Evolutionary conservation across 2,113 vertebrate species (phyloP).

Genomic region (Menidia beryllina): DNA sequence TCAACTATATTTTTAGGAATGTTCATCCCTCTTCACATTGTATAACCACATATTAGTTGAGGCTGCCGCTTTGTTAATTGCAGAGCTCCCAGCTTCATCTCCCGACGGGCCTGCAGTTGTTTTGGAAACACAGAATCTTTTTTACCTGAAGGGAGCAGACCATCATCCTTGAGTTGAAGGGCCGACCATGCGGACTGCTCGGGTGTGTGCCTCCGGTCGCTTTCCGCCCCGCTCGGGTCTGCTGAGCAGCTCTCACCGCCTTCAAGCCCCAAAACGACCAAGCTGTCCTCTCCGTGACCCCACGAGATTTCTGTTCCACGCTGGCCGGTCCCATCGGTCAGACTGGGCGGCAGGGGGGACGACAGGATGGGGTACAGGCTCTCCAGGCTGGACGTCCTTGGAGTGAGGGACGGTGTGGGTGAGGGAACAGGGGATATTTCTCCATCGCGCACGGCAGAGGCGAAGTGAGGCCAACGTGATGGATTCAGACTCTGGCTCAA

Average conservation of each 20-base stretch:
- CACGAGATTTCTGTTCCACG: slow-evolving; percentile 1
- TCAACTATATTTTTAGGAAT: no score
- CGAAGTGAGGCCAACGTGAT: neutral
- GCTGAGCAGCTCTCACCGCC: neutral
- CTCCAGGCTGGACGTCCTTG: slow-evolving; percentile 55
- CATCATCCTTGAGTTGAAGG: slow-evolving; percentile 7
- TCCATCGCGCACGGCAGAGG: slow-evolving; percentile 55
- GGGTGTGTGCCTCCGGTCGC: neutral
- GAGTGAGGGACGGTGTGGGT: slow-evolving; percentile 7
- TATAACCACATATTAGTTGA: neutral
- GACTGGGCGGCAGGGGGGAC: slow-evolving; percentile 70
- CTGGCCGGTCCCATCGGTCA: slow-evolving; percentile 36
- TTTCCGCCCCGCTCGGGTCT: neutral
- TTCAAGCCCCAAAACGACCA: neutral
- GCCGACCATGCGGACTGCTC: slow-evolving; percentile 19
- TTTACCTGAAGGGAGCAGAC: slow-evolving; percentile 66
- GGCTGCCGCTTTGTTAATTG: neutral
- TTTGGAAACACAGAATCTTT: neutral
- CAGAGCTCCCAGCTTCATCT: neutral
- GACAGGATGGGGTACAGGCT: slow-evolving; percentile 78
- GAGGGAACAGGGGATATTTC: slow-evolving; percentile 21
- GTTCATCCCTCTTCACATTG: no score
- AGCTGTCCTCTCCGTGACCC: neutral
- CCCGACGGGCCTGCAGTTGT: neutral
- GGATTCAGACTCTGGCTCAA: slow-evolving; percentile 47